Evolutionary conservation across 2,113 vertebrate genomes (phyloP).

Genomic region (Gallinago undulata): DNA sequence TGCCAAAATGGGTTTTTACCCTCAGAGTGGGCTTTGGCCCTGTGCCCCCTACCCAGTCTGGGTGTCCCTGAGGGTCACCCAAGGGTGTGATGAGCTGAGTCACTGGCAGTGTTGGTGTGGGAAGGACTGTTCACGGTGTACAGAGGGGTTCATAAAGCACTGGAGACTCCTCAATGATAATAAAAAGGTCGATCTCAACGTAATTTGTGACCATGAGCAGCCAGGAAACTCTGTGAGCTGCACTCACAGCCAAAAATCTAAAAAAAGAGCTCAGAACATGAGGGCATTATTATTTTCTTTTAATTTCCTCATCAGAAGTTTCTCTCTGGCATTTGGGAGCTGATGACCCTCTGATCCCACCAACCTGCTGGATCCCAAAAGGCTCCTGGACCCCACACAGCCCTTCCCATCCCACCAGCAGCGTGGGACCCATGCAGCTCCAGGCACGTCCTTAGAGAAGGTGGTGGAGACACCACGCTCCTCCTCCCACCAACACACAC

Average conservation of each 20-base stretch:
- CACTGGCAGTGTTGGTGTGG: too few species aligned
- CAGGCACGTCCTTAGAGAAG: background rate
- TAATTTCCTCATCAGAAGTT: background rate
- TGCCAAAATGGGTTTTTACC: background rate
- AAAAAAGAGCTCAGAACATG: background rate
- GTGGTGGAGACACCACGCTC: too few species aligned
- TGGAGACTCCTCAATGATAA: background rate
- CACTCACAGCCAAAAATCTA: background rate
- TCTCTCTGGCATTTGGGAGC: background rate
- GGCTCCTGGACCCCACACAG: fast-evolving
- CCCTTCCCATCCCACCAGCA: background rate
- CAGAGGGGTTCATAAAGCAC: background rate
- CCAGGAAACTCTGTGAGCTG: background rate
- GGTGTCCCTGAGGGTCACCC: background rate
- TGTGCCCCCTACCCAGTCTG: background rate
- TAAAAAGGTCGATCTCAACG: background rate
- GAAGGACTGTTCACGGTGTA: background rate
- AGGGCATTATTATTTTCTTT: background rate
- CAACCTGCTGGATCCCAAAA: background rate
- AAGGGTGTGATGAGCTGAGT: background rate
- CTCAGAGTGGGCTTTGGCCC: background rate
- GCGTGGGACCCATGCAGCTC: background rate
- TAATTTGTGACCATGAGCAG: background rate
- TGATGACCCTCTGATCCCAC: background rate
- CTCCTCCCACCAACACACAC: background rate